Conservation (phyloP, 2,113 vertebrate species). For the Aviceda subcristata region DNA sequence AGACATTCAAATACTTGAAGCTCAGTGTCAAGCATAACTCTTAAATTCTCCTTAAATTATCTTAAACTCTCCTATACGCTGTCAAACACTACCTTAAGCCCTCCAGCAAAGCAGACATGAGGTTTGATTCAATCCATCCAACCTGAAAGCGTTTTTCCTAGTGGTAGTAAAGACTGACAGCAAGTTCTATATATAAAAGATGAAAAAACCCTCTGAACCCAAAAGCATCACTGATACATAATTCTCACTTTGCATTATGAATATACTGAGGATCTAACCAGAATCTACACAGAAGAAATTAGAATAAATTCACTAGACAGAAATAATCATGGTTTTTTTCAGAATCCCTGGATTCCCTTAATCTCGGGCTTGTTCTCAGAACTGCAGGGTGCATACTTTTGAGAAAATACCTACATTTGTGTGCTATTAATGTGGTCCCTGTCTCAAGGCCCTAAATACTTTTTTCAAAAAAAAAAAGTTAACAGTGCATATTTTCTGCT, state of each 20-base stretch:
- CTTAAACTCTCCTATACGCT: neutral
- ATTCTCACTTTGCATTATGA: neutral
- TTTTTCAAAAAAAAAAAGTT: neutral
- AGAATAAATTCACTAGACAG: neutral
- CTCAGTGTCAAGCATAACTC: neutral
- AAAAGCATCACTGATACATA: neutral
- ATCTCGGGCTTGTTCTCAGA: neutral
- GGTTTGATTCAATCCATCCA: neutral
- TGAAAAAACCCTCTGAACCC: neutral
- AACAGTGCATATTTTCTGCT: neutral
- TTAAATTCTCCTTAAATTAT: neutral
- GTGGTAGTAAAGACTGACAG: neutral
- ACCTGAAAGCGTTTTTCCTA: neutral
- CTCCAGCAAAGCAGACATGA: neutral
- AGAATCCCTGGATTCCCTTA: neutral
- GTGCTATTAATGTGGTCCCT: neutral
- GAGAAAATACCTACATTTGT: neutral
- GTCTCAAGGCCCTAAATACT: neutral
- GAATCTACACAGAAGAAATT: neutral
- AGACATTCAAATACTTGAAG: neutral
- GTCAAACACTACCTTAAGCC: neutral
- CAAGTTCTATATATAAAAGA: neutral
- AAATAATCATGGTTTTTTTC: neutral
- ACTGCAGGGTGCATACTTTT: neutral
- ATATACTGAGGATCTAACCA: neutral